A percentile compares a stretch with the other conserved stretches of the same genome.
Evolutionary conservation across 1,140 invertebrate species (phyloP).

Genomic region (Zaprionus gabonicus): DNA sequence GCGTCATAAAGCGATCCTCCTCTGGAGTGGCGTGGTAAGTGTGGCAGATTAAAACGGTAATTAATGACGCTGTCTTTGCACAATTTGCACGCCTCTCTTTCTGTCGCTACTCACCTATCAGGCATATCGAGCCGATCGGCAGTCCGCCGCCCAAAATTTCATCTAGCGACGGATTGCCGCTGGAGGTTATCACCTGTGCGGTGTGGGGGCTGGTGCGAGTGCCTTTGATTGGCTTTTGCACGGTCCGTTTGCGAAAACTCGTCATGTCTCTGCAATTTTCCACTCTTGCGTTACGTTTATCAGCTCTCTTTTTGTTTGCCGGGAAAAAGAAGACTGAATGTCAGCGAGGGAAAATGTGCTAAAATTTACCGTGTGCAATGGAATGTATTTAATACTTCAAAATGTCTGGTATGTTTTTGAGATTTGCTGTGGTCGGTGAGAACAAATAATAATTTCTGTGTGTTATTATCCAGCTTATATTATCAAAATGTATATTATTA

Average conservation of each 20-base stretch:
- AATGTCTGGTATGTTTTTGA: background rate
- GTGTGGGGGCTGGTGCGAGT: conserved; percentile 88
- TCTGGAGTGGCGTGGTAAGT: conserved; percentile 85
- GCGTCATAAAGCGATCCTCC: conserved; percentile 91
- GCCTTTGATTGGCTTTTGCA: conserved; percentile 86
- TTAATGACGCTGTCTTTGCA: conserved; percentile 10
- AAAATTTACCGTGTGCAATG: conserved; percentile 13
- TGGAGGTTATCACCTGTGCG: conserved; percentile 89
- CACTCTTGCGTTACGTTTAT: conserved; percentile 52
- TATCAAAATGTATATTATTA: background rate
- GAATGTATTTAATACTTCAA: conserved; percentile 3
- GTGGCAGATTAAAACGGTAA: conserved; percentile 17
- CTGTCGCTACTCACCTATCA: conserved; percentile 85
- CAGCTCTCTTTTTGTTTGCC: conserved; percentile 54
- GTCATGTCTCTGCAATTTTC: conserved; percentile 65
- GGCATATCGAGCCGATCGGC: conserved; percentile 86
- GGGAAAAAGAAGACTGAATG: conserved; percentile 54
- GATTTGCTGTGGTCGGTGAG: background rate
- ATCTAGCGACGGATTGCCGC: conserved; percentile 90
- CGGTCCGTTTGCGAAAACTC: conserved; percentile 82
- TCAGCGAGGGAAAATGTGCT: conserved; percentile 30
- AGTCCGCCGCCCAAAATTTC: conserved; percentile 88
- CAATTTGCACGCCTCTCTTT: background rate
- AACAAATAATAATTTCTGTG: too few relatives aligned
- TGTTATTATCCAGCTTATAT: too few relatives aligned